Evolutionary conservation across 2,888 invertebrate genomes (phyloP), one percentile per base, ranked within the genome.

Genomic region (Ophioninae sp.): DNA sequence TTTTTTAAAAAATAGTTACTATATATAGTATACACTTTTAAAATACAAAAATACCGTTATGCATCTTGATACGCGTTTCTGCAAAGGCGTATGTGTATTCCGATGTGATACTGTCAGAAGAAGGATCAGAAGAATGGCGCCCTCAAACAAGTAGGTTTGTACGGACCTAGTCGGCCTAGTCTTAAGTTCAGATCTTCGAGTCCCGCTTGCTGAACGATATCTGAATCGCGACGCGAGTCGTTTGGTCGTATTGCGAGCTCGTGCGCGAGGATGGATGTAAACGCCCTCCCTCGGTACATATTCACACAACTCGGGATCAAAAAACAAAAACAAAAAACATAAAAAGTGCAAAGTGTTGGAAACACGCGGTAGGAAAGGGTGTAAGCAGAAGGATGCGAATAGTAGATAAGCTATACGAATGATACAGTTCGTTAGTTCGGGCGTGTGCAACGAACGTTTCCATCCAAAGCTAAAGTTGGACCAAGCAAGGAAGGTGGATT

Each of bases 121-220:
- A 37, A 39, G 67, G 39, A 20, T 39, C 30, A 30, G 41, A 65
- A 67, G 41, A 65, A 50, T 50, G 50, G 50, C 59, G 64, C 64
- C 78, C 67, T 72, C 72, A 75, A 79, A 74, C 79, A 81, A 85
- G 85, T 85, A 83, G 85, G 81, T 83, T 83, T 50, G 50, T 10
- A 79, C 65, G 81, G 79, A 76, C 69, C 79, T n/a, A n/a, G n/a
- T 64, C 72, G 41, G 75, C 79, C 76, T 75, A 75, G 30, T 80
- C 69, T 80, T 73, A n/a, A 56, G 80, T 56, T 69, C 68, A 68
- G 73, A 62, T 70, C 30, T 57, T 56, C 67, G 67, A 50, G 62
- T 65, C 64, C 37, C 5, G 65, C 39, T 62, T 44, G 20, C n/a
- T 21, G 41, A 62, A 8, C 72, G 70, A 68, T 80, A 80, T 83